Evolutionary conservation across 2,113 vertebrate species (phyloP), one percentile per base, ranked within the genome.

Genomic region (Pithys albifrons): DNA sequence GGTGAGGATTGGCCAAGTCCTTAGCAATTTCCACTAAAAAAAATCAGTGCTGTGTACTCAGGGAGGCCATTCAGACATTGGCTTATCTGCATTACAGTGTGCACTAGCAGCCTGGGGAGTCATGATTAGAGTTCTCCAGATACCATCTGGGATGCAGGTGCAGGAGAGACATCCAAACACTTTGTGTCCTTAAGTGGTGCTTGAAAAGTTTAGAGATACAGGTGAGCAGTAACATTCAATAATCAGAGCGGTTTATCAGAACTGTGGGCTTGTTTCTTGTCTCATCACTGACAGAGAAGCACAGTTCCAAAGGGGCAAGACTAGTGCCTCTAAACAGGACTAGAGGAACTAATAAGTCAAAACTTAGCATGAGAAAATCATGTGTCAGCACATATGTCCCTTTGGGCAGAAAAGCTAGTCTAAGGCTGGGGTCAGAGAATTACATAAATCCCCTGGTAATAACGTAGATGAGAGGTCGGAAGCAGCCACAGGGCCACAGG

Each of bases 401-500:
- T 74, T 76, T 70, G 79, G 72, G 59, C 59, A 91, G 64, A 46
- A 71, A 29, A 70, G 57, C 15, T 54, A 9, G 0, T 43, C 13
- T 62, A 33, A 94, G 71, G 67, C 80, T 37, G 75, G 71, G 67
- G 45, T 90, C 79, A 83, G 79, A 61, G 62, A 39, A 45, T 7
- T 41, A 54, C 71, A 79, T 54, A 85, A 85, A 90, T 91, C 19
- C 48, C 88, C 66, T 73, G 62, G 25, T 90, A 74, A 27, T 58
- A 58, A 66, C 0, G 0, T 79, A 55, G 58, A 27, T 33, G 74
- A 66, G 59, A 58, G 46, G 13, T 85, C 0, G 0, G 83, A 93
- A 92, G 71, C 49, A 78, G 85, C 37, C 31, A 31, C 25, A 13
- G 55, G 74, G 55, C 45, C 39, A 24, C 3, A 2, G 81, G n/a